Evolutionary conservation across 2,888 invertebrate species (phyloP).

Genomic region (Nomada fabriciana): DNA sequence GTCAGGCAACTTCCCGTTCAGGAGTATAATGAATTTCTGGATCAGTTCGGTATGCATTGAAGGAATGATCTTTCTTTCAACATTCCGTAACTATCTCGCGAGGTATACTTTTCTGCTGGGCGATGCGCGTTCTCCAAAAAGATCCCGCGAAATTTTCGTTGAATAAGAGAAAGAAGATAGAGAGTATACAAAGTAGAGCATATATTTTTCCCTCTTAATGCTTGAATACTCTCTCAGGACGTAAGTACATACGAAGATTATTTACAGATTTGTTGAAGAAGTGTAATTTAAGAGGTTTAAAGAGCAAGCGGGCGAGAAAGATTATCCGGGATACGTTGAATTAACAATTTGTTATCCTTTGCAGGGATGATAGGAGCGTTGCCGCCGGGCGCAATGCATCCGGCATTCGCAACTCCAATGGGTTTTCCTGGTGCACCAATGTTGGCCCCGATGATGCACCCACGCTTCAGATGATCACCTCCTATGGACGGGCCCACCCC

Average conservation of each 20-base stretch:
- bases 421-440: constrained; percentile 85
- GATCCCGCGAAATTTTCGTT: not conserved
- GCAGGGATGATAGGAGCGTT: constrained; percentile 84
- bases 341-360: constrained; percentile 69
- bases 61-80: constrained; percentile 22
- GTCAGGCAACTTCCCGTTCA: constrained; percentile 68
- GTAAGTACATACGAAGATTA: constrained; percentile 71
- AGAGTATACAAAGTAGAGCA: constrained; percentile 17
- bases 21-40: constrained; percentile 31
- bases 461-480: constrained; percentile 94
- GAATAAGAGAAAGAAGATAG: constrained; percentile 8
- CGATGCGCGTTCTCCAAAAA: constrained; percentile 44
- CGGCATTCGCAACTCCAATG: constrained; percentile 85
- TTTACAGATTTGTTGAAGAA: constrained; percentile 37
- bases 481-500: constrained; percentile 85
- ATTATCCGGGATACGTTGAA: constrained; percentile 9
- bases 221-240: constrained; percentile 62
- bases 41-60: constrained; percentile 32
- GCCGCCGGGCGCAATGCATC: constrained; percentile 85
- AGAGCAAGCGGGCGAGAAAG: constrained; percentile 3
- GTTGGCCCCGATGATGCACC: constrained; percentile 91
- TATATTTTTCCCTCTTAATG: constrained; percentile 21
- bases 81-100: constrained; percentile 23
- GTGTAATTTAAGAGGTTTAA: constrained; percentile 11
- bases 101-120: constrained; percentile 39